Base-by-base conservation (phyloP, 2,888 invertebrate genomes). In the Aelia acuminata region DNA sequence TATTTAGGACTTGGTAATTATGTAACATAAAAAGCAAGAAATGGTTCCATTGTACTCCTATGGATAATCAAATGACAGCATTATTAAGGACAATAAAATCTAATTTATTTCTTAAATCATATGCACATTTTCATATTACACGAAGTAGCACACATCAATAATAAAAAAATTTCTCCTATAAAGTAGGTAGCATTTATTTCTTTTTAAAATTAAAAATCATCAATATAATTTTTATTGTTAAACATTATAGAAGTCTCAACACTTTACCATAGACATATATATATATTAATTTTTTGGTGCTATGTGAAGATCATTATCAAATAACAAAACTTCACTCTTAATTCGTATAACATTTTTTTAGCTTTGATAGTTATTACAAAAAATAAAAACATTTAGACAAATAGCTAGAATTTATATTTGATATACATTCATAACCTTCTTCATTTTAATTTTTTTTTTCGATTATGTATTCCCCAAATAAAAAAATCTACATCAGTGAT, bases 341-440 rank as follows among this genome's bases (percentile, higher is more conserved):
- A 53, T 85, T 85, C 53, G 50, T 85, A 85, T 63, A 70, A 87
- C 63, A 87, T 87, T 63, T 63, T 57, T 63, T 57, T 85, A 43
- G 47, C 39, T 85, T 87, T 63, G 63, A 87, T 70, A 63, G 18
- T 84, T 85, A 85, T 53, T 87, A 87, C 87, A 87, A 87, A 87
- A 80, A 87, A 87, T 87, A 87, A 87, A 85, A 87, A 87, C 87
- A 87, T 87, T 63, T 63, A 63, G 43, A 63, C 43, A 70, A 53
- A 70, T 26, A 57, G 35, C 57, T 47, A 63, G 26, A 53, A 53
- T 39, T 53, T 53, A 53, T 53, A 70, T 57, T 87, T 87, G 57
- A 87, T 87, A 87, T 87, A 87, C 70, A 87, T 48, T 80, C 80
- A 80, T 80, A 80, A 80, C 80, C n/a, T 70, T 70, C 63, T 20